A percentile compares a stretch with the other conserved stretches of the same genome.
phyloP scores from a whole-genome alignment of 2,888 invertebrate genomes.

The Clunio marinus region DNA sequence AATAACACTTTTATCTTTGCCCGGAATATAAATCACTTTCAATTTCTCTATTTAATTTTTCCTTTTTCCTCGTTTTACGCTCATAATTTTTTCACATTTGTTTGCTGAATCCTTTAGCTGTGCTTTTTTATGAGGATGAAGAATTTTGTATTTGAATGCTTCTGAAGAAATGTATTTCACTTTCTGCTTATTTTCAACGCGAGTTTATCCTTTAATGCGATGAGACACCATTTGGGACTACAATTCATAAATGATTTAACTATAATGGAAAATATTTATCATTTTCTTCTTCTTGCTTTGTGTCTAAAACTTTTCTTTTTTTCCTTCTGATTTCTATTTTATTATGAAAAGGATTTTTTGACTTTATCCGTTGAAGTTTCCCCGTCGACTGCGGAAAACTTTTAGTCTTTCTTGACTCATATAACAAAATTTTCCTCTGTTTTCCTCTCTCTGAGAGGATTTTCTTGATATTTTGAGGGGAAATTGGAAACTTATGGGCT shows the following conservation, averaged over 20 bases:
- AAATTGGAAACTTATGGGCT: not conserved
- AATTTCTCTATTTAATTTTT: constrained; percentile 1
- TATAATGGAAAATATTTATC: constrained; percentile 17
- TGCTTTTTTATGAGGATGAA: not conserved
- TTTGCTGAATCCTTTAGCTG: not conserved
- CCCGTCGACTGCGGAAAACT: not conserved
- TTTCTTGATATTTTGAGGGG: not conserved
- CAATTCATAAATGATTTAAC: constrained; percentile 23
- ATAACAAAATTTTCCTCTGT: not conserved
- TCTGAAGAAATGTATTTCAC: not conserved
- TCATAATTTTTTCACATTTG: not conserved
- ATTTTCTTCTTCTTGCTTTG: not conserved
- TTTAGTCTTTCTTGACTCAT: not conserved
- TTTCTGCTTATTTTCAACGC: not conserved
- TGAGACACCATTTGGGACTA: constrained; percentile 2
- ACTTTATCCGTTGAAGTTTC: not conserved
- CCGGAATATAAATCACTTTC: constrained; percentile 1
- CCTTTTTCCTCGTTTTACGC: not conserved
- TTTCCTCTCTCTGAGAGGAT: constrained; percentile 1
- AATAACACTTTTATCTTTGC: constrained; percentile 1
- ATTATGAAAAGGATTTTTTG: not conserved
- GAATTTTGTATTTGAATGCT: not conserved
- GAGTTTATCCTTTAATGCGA: constrained; percentile 10
- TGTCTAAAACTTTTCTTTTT: not conserved
- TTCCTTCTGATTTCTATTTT: not conserved